Conservation (phyloP, 2,888 invertebrate genomes). For the Rugalucina vietnamica region DNA sequence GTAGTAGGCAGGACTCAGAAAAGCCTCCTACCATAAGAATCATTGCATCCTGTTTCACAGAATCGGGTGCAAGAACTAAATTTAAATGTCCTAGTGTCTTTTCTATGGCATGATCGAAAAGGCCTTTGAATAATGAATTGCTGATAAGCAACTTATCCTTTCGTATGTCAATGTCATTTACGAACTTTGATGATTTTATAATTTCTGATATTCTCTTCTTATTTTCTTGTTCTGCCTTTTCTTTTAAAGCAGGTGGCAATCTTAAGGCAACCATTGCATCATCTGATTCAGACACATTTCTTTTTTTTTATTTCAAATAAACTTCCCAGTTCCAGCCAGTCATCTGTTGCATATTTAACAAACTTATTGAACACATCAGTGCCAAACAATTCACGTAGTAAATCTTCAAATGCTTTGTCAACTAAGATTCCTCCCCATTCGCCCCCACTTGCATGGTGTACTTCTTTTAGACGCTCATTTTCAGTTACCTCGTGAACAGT, state of each 20-base stretch:
- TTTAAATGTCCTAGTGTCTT: conserved; percentile 22
- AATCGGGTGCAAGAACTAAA: not conserved
- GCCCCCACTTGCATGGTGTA: conserved; percentile 52
- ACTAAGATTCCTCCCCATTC: conserved; percentile 52
- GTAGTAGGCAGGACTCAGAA: conserved; percentile 39
- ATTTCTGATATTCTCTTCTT: conserved; percentile 20
- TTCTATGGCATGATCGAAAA: conserved; percentile 30
- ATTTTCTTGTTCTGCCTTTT: conserved; percentile 11
- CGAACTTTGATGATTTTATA: conserved; percentile 9
- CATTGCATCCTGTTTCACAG: not conserved
- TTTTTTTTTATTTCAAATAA: conserved; percentile 50
- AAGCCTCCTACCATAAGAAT: conserved; percentile 48
- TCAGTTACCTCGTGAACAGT: conserved; percentile 42
- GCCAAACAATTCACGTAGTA: conserved; percentile 28
- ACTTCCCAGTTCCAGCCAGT: conserved; percentile 34
- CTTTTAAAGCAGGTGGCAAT: conserved; percentile 20
- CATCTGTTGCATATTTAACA: conserved; percentile 12
- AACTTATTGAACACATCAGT: conserved; percentile 17
- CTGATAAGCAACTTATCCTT: conserved; percentile 29
- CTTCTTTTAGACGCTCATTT: conserved; percentile 32
- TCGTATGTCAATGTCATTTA: not conserved
- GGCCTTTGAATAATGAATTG: conserved; percentile 16
- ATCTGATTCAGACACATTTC: conserved; percentile 12
- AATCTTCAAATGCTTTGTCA: conserved; percentile 38
- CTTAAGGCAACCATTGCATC: conserved; percentile 16